phyloP scores from a whole-genome alignment of 2,888 invertebrate genomes.

The Diarsia mendica region DNA sequence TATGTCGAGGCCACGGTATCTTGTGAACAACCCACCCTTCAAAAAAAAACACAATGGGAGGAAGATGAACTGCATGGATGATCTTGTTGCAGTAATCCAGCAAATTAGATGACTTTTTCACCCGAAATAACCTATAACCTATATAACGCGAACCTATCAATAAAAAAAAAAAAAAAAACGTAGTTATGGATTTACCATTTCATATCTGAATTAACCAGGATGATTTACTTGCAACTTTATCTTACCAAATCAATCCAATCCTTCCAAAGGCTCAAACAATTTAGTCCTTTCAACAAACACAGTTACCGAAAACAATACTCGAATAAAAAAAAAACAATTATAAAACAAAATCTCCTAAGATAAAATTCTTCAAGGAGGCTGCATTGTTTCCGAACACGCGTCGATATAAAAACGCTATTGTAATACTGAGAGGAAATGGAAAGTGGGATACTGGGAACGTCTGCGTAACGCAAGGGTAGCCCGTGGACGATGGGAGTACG shows the following conservation, averaged over 20 bases:
- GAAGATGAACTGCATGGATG: too few species aligned
- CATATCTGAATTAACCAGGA: too few species aligned
- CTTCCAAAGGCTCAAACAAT: background rate
- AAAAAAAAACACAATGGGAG: too few species aligned
- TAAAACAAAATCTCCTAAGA: conserved; percentile 53
- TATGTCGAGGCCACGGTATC: too few species aligned
- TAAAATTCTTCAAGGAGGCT: conserved; percentile 67
- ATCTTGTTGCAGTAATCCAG: too few species aligned
- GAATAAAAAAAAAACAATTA: conserved; percentile 29
- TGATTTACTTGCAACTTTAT: background rate
- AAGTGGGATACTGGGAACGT: conserved; percentile 83
- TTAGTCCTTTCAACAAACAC: conserved; percentile 1
- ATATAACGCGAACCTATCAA: too few species aligned
- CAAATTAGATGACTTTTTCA: too few species aligned
- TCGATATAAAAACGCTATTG: conserved; percentile 79
- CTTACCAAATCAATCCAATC: background rate
- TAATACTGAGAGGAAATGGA: conserved; percentile 85
- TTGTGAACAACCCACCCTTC: too few species aligned
- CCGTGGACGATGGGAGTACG: conserved; percentile 71
- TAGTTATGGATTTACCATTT: too few species aligned
- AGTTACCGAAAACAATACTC: conserved; percentile 29
- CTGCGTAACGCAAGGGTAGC: conserved; percentile 86
- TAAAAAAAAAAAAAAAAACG: too few species aligned
- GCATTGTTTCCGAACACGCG: conserved; percentile 74
- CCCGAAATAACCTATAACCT: too few species aligned